phyloP scores from a whole-genome alignment of 2,888 invertebrate genomes.

The Dicycla oo region DNA sequence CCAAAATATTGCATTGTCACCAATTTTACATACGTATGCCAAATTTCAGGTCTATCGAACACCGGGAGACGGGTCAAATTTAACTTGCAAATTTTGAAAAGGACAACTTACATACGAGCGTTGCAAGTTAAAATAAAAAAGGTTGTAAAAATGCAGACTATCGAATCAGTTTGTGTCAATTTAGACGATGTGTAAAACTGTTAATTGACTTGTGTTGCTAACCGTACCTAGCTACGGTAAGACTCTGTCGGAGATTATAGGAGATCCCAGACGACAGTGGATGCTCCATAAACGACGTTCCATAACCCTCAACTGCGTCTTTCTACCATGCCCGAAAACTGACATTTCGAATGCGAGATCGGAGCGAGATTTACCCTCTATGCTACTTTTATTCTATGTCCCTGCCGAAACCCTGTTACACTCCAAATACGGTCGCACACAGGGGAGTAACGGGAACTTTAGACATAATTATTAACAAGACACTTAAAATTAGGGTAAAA shows the following conservation, averaged over 20 bases:
- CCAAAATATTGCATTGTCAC: too few relatives aligned
- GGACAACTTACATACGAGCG: too few relatives aligned
- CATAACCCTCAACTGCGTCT: not conserved
- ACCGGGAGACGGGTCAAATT: too few relatives aligned
- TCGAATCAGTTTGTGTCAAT: not conserved
- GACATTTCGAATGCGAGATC: not conserved
- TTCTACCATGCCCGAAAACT: not conserved
- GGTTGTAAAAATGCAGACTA: not conserved
- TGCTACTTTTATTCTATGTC: constrained; percentile 2
- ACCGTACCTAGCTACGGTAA: not conserved
- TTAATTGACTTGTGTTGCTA: not conserved
- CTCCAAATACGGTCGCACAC: constrained; percentile 47
- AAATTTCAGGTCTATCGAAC: too few relatives aligned
- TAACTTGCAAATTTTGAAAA: too few relatives aligned
- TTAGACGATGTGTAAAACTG: not conserved
- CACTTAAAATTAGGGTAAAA: constrained; percentile 71
- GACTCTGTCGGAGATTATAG: too few relatives aligned
- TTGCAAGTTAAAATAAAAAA: too few relatives aligned
- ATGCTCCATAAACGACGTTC: not conserved
- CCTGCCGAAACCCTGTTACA: constrained; percentile 40
- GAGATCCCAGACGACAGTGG: not conserved
- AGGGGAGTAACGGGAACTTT: constrained; percentile 60
- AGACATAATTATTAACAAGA: constrained; percentile 74
- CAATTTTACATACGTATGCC: too few relatives aligned
- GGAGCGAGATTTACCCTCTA: not conserved